Percentiles rank a stretch among this genome's conserved stretches.
These are phyloP conservation scores for Halcyon malimbica DNA, from an alignment of 2,113 vertebrate genomes.

Conservation along the genomic window DNA sequence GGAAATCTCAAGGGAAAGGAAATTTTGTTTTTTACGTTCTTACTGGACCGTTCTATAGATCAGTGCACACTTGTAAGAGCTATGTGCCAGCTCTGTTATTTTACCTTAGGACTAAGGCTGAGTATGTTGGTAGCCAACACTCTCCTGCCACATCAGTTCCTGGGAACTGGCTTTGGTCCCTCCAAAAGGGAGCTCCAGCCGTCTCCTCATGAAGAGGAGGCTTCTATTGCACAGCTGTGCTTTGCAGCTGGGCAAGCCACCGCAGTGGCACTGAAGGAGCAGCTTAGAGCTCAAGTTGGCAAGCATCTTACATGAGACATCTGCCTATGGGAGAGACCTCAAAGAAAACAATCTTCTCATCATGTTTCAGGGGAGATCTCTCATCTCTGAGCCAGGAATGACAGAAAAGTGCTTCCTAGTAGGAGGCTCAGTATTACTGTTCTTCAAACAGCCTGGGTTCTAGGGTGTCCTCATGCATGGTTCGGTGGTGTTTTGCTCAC, in stretches of 20 bases:
- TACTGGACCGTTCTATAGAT: fast-evolving
- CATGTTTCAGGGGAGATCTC: not conserved
- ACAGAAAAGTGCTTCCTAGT: not conserved
- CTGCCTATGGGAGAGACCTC: not conserved
- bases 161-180: not conserved
- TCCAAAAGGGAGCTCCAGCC: not conserved
- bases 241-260: not conserved
- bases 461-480: not conserved
- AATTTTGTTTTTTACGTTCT: not conserved
- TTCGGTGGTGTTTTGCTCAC: not conserved
- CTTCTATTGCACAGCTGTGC: not conserved
- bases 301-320: not conserved
- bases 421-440: not conserved
- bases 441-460: not conserved
- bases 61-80: not conserved
- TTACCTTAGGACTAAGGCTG: not conserved
- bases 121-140: not conserved
- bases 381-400: not conserved
- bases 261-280: not conserved
- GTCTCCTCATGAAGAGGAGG: not conserved
- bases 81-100: not conserved
- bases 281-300: not conserved
- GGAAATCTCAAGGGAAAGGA: not conserved
- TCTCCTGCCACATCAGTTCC: not conserved
- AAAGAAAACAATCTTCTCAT: not conserved